These are phyloP conservation scores for Calidris pugnax DNA, from an alignment of 2,113 vertebrate genomes.

Conservation along the genomic window DNA sequence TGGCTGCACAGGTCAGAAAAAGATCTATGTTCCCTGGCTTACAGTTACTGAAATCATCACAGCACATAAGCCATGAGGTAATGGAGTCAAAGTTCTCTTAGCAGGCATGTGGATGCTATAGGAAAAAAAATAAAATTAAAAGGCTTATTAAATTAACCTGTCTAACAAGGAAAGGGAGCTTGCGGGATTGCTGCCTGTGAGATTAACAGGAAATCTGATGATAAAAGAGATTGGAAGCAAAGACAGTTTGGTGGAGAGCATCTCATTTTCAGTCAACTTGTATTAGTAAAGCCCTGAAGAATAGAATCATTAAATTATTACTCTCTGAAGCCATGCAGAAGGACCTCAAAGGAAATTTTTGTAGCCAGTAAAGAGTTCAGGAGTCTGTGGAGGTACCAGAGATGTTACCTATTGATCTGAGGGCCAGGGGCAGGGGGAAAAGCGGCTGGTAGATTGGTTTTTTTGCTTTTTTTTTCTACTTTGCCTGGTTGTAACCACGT, in stretches of 20 bases:
- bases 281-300: slow-evolving; percentile 30
- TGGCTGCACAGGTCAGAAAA: background rate
- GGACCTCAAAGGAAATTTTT: background rate
- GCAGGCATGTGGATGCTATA: background rate
- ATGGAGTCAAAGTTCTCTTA: slow-evolving; percentile 3
- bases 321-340: background rate
- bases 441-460: background rate
- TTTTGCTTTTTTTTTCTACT: background rate
- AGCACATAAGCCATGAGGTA: background rate
- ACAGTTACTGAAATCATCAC: background rate
- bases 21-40: background rate
- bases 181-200: slow-evolving; percentile 32
- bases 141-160: slow-evolving; percentile 62
- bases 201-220: slow-evolving; percentile 62
- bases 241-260: background rate
- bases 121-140: background rate
- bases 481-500: background rate
- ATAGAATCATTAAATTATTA: slow-evolving; percentile 39
- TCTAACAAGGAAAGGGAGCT: slow-evolving; percentile 23
- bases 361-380: background rate
- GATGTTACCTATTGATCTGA: background rate
- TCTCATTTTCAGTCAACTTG: slow-evolving; percentile 37
- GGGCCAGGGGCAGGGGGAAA: background rate
- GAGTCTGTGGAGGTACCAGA: background rate
- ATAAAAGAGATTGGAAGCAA: slow-evolving; percentile 29